Base-by-base conservation (phyloP, 1,140 invertebrate species). In the Nixonia krombeini region DNA sequence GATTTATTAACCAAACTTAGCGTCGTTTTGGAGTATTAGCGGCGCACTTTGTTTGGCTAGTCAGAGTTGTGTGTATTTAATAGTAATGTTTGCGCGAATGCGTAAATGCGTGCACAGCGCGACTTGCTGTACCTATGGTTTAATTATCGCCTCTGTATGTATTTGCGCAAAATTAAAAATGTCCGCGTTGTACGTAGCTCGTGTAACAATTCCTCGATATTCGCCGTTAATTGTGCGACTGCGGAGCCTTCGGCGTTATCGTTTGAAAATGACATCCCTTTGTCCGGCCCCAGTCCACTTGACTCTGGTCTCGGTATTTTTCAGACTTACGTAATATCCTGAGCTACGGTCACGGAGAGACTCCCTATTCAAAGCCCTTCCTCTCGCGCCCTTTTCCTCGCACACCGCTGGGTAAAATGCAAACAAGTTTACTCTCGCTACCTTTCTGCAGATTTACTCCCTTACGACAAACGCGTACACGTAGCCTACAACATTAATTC, bases 251-350 rank as follows among this genome's bases (percentile, higher is more conserved):
- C 70, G 76, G 77, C 74, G 77, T 67, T 70, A 76, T 79, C 73
- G 73, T 75, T 79, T 78, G 76, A 78, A 73, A 49, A 64, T 62
- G 70, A 69, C 55, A 57, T 69, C 72, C 76, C 80, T 82, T 82
- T 82, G 81, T 81, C 75, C 72, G 51, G 58, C 38, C 40, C 61
- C 50, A n/a, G n/a, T n/a, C n/a, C n/a, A 55, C 40, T 78, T 69
- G 75, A 75, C 73, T 78, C 74, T 78, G 73, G n/a, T n/a, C n/a
- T n/a, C n/a, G n/a, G n/a, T 70, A 74, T 79, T 83, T 83, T 81
- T 76, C 58, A 68, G 72, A 79, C 77, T 82, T 81, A 80, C 56
- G 76, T 80, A 83, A 83, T 82, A 83, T 82, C 76, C 80, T 81
- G 73, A 79, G 73, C 70, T 70, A 70, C 50, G 63, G 35, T 55